Percentiles rank a stretch among this genome's conserved stretches.
These are phyloP conservation scores for Ophion ellenae DNA, from an alignment of 2,888 invertebrate genomes.

Conservation along the genomic window DNA sequence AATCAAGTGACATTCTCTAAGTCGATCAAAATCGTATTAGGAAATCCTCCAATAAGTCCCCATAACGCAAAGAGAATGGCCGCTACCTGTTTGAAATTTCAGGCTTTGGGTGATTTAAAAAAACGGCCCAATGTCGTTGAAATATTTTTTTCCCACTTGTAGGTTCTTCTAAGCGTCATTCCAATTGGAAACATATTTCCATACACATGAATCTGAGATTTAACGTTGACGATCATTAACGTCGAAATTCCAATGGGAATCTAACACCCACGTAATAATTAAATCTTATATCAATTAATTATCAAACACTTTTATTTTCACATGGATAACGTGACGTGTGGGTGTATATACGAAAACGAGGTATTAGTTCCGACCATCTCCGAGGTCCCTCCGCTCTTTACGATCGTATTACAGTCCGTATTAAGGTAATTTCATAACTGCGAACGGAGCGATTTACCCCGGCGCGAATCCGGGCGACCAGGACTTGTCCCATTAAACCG, in stretches of 20 bases:
- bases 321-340: neutral
- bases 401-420: constrained; percentile 50
- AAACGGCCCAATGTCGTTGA: no score
- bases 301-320: neutral
- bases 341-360: neutral
- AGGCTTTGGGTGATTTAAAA: no score
- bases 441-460: constrained; percentile 36
- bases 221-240: no score
- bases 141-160: no score
- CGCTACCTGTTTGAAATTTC: no score
- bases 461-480: constrained; percentile 11
- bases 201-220: neutral
- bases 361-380: neutral
- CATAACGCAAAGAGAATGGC: no score
- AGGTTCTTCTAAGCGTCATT: no score
- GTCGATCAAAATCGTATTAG: no score
- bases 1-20: no score
- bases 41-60: no score
- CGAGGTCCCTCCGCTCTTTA: constrained; percentile 42
- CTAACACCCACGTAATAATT: no score
- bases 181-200: neutral
- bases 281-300: neutral
- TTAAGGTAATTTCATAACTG: constrained; percentile 48
- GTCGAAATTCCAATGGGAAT: neutral
- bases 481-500: constrained; percentile 55